Evolutionary conservation across 2,113 vertebrate species (phyloP), one percentile per base, ranked within the genome.

Genomic region (Pica pica): DNA sequence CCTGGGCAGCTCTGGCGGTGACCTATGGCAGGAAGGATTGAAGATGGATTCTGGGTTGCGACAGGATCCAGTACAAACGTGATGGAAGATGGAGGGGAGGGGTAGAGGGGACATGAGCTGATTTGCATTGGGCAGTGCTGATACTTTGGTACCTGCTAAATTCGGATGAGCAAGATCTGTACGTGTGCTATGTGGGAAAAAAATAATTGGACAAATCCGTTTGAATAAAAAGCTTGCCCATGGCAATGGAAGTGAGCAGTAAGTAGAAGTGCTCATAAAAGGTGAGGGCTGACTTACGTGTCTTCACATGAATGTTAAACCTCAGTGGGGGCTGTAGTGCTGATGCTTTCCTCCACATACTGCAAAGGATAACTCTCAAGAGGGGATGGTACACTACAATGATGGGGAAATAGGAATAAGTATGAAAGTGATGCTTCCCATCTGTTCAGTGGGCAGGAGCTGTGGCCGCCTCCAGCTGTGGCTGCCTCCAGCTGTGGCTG

Each of bases 361-460:
- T 60, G 60, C 46, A 21, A 3, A 6, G 39, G 47, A 13, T 10
- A 27, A 31, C 52, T 78, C 7, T 6, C n/a, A 22, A 26, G 52
- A 79, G 60, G 33, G 41, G 42, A 7, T 9, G 53, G 50, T 37
- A 6, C 56, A 9, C 22, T 7, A 0, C 2, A 4, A 6, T 1
- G 19, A 10, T 3, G 26, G 35, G 81, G 44, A 44, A 21, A 30
- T 0, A 35, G 67, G 6, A 56, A 1, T 3, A 1, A 5, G 27
- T 7, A 2, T 16, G 7, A 1, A 47, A 70, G 24, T 37, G 60
- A 35, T 9, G 5, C 52, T 28, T 6, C 4, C 21, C 28, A 20
- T 27, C 67, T 2, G 1, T 6, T 7, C 28, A 9, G 61, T 1
- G 11, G 31, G 61, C 12, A 31, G 57, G 56, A 60, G 39, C 14